Conservation (phyloP, 1,140 invertebrate species). For the Mycetomoellerius zeteki region DNA sequence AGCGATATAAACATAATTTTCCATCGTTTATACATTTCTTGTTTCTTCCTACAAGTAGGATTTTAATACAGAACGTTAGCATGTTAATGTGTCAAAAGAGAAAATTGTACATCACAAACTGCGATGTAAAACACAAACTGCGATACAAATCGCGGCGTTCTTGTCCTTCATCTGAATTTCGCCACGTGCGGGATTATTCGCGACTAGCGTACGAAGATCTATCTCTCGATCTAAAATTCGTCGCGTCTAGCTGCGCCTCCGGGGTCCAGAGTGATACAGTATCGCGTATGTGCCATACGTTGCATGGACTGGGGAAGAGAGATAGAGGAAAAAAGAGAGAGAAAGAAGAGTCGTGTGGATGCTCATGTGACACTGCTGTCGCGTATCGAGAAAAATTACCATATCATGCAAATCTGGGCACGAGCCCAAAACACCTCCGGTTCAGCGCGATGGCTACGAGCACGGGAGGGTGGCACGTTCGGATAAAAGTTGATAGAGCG, state of each 20-base stretch:
- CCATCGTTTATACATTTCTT: background rate
- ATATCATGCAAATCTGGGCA: slow-evolving; percentile 75
- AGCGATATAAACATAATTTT: background rate
- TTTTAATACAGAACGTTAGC: background rate
- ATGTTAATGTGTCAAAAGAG: background rate
- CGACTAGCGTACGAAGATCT: slow-evolving; percentile 33
- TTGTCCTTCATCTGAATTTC: slow-evolving; percentile 41
- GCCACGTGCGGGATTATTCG: slow-evolving; percentile 40
- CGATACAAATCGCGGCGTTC: slow-evolving; percentile 47
- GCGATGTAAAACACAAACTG: background rate
- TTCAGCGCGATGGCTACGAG: slow-evolving; percentile 36
- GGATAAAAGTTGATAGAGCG: slow-evolving; percentile 64
- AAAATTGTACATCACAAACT: background rate
- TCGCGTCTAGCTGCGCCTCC: slow-evolving; percentile 43
- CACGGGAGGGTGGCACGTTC: slow-evolving; percentile 35
- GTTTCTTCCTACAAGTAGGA: background rate
- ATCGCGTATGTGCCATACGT: slow-evolving; percentile 21
- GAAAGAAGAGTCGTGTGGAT: slow-evolving; percentile 16
- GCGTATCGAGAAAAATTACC: slow-evolving; percentile 74
- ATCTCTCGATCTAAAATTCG: slow-evolving; percentile 60
- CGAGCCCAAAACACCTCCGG: slow-evolving; percentile 60
- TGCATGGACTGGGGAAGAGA: background rate
- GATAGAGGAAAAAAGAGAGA: no score
- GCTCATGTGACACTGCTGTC: slow-evolving; percentile 53
- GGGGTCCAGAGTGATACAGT: slow-evolving; percentile 37